Conservation (phyloP, 1,140 invertebrate species). For the Drosophila gunungcola region DNA sequence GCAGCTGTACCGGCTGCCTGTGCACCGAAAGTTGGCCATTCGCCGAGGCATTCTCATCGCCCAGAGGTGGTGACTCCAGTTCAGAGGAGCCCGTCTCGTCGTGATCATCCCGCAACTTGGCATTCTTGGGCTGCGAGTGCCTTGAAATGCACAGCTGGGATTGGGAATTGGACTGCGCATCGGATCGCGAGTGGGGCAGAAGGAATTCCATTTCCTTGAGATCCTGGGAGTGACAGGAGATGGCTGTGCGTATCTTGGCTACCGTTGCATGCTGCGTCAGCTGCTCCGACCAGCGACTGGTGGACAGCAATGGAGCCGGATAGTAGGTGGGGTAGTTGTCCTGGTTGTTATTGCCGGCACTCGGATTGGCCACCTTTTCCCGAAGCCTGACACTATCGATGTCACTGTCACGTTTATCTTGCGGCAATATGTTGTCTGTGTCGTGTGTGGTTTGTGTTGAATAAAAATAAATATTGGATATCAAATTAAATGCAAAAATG, state of each 20-base stretch:
- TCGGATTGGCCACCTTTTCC: slow-evolving; percentile 36
- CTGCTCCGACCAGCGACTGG: slow-evolving; percentile 78
- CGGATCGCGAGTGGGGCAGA: slow-evolving; percentile 59
- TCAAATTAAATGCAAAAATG: slow-evolving; percentile 48
- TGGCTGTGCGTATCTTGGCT: slow-evolving; percentile 76
- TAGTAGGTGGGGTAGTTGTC: slow-evolving; percentile 57
- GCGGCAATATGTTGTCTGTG: slow-evolving; percentile 65
- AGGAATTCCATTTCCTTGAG: slow-evolving; percentile 85
- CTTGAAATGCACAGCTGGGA: slow-evolving; percentile 67
- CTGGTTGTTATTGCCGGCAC: slow-evolving; percentile 43
- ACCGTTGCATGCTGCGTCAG: slow-evolving; percentile 70
- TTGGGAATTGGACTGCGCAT: slow-evolving; percentile 32
- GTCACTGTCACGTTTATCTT: slow-evolving; percentile 32
- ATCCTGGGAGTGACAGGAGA: slow-evolving; percentile 70
- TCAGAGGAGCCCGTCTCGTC: slow-evolving; percentile 30
- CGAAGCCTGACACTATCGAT: slow-evolving; percentile 57
- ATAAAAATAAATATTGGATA: slow-evolving; percentile 49
- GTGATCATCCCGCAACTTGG: slow-evolving; percentile 59
- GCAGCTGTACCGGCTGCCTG: slow-evolving; percentile 62
- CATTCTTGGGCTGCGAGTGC: slow-evolving; percentile 71
- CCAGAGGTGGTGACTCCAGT: slow-evolving; percentile 23
- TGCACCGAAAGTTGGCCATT: slow-evolving; percentile 68
- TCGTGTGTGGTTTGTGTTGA: slow-evolving; percentile 5
- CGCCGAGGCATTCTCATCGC: slow-evolving; percentile 55
- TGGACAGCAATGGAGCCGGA: slow-evolving; percentile 48